Base-by-base conservation (phyloP, 2,797 vertebrate species). In the Channa striata region DNA sequence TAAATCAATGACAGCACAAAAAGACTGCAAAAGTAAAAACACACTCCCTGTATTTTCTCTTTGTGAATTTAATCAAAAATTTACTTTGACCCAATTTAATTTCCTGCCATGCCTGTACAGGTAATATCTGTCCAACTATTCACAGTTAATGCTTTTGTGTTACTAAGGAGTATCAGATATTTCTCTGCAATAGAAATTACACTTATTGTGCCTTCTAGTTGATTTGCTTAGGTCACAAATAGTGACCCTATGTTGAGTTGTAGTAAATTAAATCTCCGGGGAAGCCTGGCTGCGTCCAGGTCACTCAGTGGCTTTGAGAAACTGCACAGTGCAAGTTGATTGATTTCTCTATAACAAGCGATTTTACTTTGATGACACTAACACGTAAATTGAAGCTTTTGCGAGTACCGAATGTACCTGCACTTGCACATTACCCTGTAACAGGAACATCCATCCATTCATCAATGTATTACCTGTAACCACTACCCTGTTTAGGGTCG, bases 301-400 rank as follows among this genome's bases (percentile, higher is more conserved):
- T 51, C 74, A 78, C 40, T 58, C 51, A 47, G 48, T 63, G 70
- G 81, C 66, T 72, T 67, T 69, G 68, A 81, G 54, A 16, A 72
- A 67, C 51, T 17, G 72, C 56, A 34, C 10, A 23, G 58, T 17
- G 21, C 25, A 69, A n/a, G 58, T 66, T 84, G 77, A 83, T 78
- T 72, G 73, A 84, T 87, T 86, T 60, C 62, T 63, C 20, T 9
- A 42, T 40, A 58, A 77, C 64, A 66, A 77, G 34, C 59, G 19
- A 54, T 63, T 63, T 68, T 14, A 50, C 37, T 25, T 50, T 46
- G 47, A 19, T 34, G 59, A 52, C 14, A 62, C 7, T 30, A 19
- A 10, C 11, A 23, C 2, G 42, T 10, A 52, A 68, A 85, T 80
- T 56, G 50, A 77, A 52, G 53, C 61, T 57, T 61, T 39, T 17